Conservation (phyloP, 2,888 invertebrate species). For the Drosophila melanosoma region DNA sequence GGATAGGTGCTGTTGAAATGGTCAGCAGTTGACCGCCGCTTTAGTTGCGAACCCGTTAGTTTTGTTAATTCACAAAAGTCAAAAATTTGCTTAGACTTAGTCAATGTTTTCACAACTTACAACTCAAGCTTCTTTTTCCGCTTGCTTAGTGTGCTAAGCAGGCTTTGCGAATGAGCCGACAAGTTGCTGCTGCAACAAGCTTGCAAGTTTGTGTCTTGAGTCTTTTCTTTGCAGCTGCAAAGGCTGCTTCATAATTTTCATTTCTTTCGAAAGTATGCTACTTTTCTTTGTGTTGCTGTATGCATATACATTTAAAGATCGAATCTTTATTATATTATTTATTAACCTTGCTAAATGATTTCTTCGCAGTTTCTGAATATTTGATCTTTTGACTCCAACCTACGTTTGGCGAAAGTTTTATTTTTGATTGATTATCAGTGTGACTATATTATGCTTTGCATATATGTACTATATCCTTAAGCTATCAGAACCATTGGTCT, state of each 20-base stretch:
- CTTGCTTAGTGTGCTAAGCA: not conserved
- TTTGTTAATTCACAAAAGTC: conserved; percentile 3
- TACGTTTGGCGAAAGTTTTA: not conserved
- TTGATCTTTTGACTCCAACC: too few relatives aligned
- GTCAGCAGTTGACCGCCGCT: conserved; percentile 31
- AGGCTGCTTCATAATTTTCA: conserved; percentile 27
- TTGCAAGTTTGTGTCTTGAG: conserved; percentile 54
- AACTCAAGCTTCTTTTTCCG: not conserved
- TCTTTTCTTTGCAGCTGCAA: conserved; percentile 51
- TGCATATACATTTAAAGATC: not conserved
- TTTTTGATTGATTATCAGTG: not conserved
- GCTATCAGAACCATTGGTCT: not conserved
- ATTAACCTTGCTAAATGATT: too few relatives aligned
- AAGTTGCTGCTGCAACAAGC: not conserved
- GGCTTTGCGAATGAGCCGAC: not conserved
- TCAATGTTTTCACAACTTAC: conserved; percentile 29
- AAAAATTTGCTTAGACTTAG: conserved; percentile 21
- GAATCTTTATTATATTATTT: too few relatives aligned
- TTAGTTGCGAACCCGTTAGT: conserved; percentile 59
- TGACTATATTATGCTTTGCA: not conserved
- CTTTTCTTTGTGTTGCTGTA: not conserved
- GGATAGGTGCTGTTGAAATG: conserved; percentile 34
- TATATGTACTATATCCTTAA: not conserved
- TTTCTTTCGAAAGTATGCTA: conserved; percentile 41
- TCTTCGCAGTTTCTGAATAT: too few relatives aligned